A percentile compares a stretch with the other conserved stretches of the same genome.
These are phyloP conservation scores for Lota lota DNA, from an alignment of 2,113 vertebrate genomes.

Conservation along the genomic window DNA sequence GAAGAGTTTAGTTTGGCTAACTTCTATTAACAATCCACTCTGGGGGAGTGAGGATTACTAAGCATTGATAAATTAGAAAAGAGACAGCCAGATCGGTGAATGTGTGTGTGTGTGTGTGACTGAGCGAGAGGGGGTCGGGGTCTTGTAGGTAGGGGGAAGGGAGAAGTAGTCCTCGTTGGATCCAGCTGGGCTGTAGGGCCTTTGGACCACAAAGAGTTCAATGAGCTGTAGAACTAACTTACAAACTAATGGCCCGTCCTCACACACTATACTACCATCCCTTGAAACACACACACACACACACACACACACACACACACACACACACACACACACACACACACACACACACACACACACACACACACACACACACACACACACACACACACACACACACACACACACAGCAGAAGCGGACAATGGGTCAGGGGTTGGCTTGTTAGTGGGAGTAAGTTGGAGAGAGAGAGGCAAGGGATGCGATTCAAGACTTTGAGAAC, in stretches of 20 bases:
- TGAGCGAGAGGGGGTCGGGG: not conserved
- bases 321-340: not conserved
- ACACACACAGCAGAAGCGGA: not conserved
- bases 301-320: not conserved
- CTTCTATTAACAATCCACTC: slow-evolving; percentile 50
- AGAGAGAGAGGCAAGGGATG: slow-evolving; percentile 17
- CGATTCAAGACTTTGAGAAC: slow-evolving; percentile 18
- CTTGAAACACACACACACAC: not conserved
- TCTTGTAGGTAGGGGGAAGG: slow-evolving; percentile 19
- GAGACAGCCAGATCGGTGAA: not conserved
- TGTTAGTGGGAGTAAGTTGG: slow-evolving; percentile 30
- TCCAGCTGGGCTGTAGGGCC: slow-evolving; percentile 65
- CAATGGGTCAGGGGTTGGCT: slow-evolving; percentile 16
- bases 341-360: not conserved
- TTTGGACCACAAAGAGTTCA: slow-evolving; percentile 64
- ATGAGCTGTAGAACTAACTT: slow-evolving; percentile 67
- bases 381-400: slow-evolving; percentile 13
- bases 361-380: slow-evolving; percentile 19
- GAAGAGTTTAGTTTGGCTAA: slow-evolving; percentile 55
- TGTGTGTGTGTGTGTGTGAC: not conserved
- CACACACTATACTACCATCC: not conserved
- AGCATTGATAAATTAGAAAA: slow-evolving; percentile 1
- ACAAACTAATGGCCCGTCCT: slow-evolving; percentile 62
- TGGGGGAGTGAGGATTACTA: slow-evolving; percentile 49
- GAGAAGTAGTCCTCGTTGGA: slow-evolving; percentile 52